phyloP scores from a whole-genome alignment of 2,888 invertebrate species.

The Strigamia maritima region DNA sequence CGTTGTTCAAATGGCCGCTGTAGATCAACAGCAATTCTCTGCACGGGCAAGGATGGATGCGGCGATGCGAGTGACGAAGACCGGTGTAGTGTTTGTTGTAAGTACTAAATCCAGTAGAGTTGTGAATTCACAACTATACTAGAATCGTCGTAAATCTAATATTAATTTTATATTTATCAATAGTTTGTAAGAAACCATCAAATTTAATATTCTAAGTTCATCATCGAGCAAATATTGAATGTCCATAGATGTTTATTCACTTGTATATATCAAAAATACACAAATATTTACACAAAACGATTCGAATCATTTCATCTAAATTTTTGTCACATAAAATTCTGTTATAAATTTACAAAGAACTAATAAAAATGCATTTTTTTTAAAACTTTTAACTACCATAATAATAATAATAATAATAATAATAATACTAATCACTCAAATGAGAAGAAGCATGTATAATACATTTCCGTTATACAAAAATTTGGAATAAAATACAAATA shows the following conservation, averaged over 20 bases:
- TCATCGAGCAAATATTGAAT: background rate
- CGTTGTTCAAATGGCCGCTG: slow-evolving; percentile 83
- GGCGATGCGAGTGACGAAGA: slow-evolving; percentile 86
- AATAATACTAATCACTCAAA: background rate
- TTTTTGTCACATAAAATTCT: too few relatives aligned
- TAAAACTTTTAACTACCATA: background rate
- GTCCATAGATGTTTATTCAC: background rate
- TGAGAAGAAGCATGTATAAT: background rate
- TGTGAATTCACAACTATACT: background rate
- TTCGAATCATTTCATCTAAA: too few relatives aligned
- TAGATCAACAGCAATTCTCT: slow-evolving; percentile 75
- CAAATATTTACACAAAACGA: background rate
- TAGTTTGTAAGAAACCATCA: background rate
- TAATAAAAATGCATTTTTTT: background rate
- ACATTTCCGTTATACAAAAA: background rate
- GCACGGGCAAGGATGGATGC: slow-evolving; percentile 85
- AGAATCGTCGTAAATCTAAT: background rate
- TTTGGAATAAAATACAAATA: background rate
- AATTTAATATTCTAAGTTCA: background rate
- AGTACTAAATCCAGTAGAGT: slow-evolving; percentile 55
- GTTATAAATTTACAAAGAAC: background rate
- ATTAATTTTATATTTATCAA: background rate
- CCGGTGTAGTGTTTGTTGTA: slow-evolving; percentile 80
- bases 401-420: background rate
- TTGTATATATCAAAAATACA: background rate